phyloP scores from a whole-genome alignment of 2,113 vertebrate genomes.

The Coracopsis vasa region DNA sequence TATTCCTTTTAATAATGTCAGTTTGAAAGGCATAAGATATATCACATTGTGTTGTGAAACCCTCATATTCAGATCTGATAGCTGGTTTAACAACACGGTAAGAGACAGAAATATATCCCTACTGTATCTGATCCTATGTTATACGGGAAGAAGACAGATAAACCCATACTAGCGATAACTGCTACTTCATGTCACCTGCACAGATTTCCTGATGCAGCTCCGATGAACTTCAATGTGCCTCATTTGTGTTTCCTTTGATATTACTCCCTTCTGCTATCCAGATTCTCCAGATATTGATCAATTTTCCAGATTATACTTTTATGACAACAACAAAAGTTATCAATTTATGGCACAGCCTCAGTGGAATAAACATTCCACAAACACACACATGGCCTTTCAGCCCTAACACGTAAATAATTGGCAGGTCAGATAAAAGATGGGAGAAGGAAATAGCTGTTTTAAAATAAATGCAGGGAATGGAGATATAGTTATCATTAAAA shows the following conservation, averaged over 20 bases:
- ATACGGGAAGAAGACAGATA: background rate
- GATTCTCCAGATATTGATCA: background rate
- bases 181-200: background rate
- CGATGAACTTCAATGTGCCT: background rate
- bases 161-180: background rate
- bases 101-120: background rate
- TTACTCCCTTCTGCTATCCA: background rate
- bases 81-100: fast-evolving
- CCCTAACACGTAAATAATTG: background rate
- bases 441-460: background rate
- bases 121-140: background rate
- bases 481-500: background rate
- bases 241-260: background rate
- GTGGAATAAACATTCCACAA: background rate
- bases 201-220: background rate
- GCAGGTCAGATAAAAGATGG: background rate
- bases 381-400: background rate
- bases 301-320: background rate
- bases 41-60: background rate
- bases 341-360: background rate
- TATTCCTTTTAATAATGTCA: background rate
- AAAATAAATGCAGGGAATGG: background rate
- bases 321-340: background rate
- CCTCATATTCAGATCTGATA: background rate
- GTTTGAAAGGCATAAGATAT: background rate